These are phyloP conservation scores for Alexandromys fortis DNA, from an alignment of 2,113 vertebrate genomes.

Conservation along the genomic window DNA sequence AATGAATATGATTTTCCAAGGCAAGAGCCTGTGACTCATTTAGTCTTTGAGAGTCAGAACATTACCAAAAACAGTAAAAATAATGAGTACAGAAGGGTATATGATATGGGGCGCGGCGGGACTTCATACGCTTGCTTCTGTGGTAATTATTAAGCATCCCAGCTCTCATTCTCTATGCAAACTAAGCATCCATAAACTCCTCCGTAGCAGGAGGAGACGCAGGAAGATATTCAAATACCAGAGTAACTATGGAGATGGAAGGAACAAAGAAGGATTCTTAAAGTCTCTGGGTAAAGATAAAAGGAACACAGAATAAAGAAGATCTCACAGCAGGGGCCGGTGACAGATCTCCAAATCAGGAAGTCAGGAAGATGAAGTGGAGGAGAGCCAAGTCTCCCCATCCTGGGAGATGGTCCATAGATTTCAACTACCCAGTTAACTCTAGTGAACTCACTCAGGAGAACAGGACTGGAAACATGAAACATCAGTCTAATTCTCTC, in stretches of 20 bases:
- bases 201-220: slow-evolving; percentile 45
- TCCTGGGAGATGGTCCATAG: slow-evolving; percentile 67
- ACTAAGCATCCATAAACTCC: slow-evolving; percentile 69
- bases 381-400: slow-evolving; percentile 55
- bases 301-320: slow-evolving; percentile 76
- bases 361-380: slow-evolving; percentile 76
- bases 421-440: slow-evolving; percentile 73
- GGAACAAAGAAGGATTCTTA: slow-evolving; percentile 77
- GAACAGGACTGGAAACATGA: slow-evolving; percentile 69
- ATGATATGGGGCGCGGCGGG: slow-evolving; percentile 56
- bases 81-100: slow-evolving; percentile 73
- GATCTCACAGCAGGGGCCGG: slow-evolving; percentile 67
- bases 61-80: slow-evolving; percentile 66
- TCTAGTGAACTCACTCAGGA: slow-evolving; percentile 73
- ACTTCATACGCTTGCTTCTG: slow-evolving; percentile 61
- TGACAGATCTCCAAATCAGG: slow-evolving; percentile 77
- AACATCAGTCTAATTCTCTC: slow-evolving; percentile 65
- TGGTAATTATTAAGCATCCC: slow-evolving; percentile 72
- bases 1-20: slow-evolving; percentile 59
- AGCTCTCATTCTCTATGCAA: slow-evolving; percentile 75
- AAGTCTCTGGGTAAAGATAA: slow-evolving; percentile 79
- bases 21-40: slow-evolving; percentile 62
- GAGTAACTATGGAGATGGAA: slow-evolving; percentile 76
- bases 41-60: slow-evolving; percentile 68
- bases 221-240: slow-evolving; percentile 73